These are phyloP conservation scores for Halictus ligatus DNA, from an alignment of 2,888 invertebrate genomes.

Conservation along the genomic window DNA sequence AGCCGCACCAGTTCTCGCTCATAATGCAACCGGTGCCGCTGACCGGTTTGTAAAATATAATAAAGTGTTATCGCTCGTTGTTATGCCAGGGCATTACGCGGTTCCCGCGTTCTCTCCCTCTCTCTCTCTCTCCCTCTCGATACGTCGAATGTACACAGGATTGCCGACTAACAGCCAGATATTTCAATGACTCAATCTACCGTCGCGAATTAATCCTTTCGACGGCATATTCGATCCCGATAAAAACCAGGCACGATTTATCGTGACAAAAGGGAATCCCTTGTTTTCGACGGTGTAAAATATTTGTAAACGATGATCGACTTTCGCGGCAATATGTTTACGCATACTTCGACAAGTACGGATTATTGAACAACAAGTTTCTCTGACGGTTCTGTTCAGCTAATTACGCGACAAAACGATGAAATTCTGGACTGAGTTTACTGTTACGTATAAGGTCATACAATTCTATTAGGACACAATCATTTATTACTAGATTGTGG, in stretches of 20 bases:
- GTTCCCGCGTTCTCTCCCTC: constrained; percentile 29
- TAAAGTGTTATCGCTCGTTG: constrained; percentile 67
- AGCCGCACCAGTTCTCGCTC: constrained; percentile 48
- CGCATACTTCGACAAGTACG: not conserved
- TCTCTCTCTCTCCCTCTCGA: constrained; percentile 7
- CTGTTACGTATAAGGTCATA: too few relatives aligned
- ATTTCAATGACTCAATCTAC: constrained; percentile 62
- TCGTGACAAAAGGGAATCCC: constrained; percentile 4
- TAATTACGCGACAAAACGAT: not conserved
- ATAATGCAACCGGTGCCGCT: constrained; percentile 54
- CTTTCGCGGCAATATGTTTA: not conserved
- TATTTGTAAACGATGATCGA: not conserved
- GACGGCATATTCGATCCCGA: not conserved
- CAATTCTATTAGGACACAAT: too few relatives aligned
- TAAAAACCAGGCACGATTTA: constrained; percentile 35
- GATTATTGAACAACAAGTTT: not conserved
- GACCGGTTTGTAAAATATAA: constrained; percentile 67
- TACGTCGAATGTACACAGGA: constrained; percentile 53
- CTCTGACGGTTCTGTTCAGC: not conserved
- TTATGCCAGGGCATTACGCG: constrained; percentile 62
- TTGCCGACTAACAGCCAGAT: constrained; percentile 49
- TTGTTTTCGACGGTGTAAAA: not conserved
- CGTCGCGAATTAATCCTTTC: constrained; percentile 48
- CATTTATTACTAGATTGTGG: too few relatives aligned
- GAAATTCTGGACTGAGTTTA: not conserved